Conservation (phyloP, 2,888 invertebrate species). For the Mechanitis mazaeus region DNA sequence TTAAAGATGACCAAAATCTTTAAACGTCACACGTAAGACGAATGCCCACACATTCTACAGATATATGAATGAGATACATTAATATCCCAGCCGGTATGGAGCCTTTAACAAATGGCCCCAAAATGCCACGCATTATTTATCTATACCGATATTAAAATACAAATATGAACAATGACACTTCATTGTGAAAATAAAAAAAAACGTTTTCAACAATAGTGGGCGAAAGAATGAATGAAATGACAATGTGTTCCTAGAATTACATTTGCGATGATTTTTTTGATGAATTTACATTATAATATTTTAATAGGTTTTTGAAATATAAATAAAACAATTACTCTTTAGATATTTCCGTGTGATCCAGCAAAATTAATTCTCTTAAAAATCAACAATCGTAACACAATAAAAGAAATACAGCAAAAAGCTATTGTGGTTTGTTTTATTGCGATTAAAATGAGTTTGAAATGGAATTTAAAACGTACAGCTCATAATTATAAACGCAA, state of each 20-base stretch:
- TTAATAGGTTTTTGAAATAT: background rate
- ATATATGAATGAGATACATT: conserved; percentile 50
- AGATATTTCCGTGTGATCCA: background rate
- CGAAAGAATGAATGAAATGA: conserved; percentile 31
- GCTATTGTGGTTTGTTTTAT: conserved; percentile 40
- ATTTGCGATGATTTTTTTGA: background rate
- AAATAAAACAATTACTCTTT: background rate
- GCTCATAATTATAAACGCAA: too few relatives aligned
- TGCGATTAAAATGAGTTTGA: conserved; percentile 55
- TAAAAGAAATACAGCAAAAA: conserved; percentile 36
- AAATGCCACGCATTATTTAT: conserved; percentile 66
- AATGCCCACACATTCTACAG: conserved; percentile 40
- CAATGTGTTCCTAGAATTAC: conserved; percentile 13
- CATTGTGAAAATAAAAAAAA: conserved; percentile 62
- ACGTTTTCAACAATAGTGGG: conserved; percentile 50
- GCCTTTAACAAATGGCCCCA: conserved; percentile 55
- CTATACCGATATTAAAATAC: conserved; percentile 70
- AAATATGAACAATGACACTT: conserved; percentile 67
- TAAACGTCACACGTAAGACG: conserved; percentile 36
- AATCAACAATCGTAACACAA: conserved; percentile 28
- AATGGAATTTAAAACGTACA: conserved; percentile 51
- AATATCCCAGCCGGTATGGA: conserved; percentile 65
- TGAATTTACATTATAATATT: background rate
- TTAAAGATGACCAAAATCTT: conserved; percentile 16
- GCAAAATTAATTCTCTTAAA: conserved; percentile 26